Evolutionary conservation across 2,888 invertebrate genomes (phyloP).

Genomic region (Bimastos eiseni): DNA sequence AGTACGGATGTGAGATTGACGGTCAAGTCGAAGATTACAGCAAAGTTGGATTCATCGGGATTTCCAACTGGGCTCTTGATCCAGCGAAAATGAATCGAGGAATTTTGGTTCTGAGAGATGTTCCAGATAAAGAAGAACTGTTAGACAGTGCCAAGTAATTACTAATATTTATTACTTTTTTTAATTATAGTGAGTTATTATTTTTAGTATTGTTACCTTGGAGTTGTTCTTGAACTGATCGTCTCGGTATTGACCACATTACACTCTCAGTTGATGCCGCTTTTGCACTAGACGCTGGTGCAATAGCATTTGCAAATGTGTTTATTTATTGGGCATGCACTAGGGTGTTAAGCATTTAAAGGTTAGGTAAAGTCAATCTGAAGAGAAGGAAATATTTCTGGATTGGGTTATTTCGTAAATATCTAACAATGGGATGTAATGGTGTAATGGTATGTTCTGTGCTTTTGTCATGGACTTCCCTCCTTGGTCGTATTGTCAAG

Average conservation of each 20-base stretch:
- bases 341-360: background rate
- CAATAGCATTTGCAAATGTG: too few relatives aligned
- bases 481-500: too few relatives aligned
- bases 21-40: conserved; percentile 50
- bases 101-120: conserved; percentile 53
- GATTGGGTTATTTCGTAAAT: background rate
- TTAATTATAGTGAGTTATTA: background rate
- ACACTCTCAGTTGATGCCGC: too few relatives aligned
- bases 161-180: background rate
- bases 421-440: background rate
- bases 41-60: conserved; percentile 59
- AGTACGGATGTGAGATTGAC: conserved; percentile 56
- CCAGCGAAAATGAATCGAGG: conserved; percentile 61
- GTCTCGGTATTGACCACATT: too few relatives aligned
- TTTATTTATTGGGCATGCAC: too few relatives aligned
- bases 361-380: background rate
- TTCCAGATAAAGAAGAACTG: conserved; percentile 45
- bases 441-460: too few relatives aligned
- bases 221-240: too few relatives aligned
- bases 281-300: too few relatives aligned
- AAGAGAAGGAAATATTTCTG: background rate
- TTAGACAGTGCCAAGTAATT: conserved; percentile 47
- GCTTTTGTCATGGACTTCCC: too few relatives aligned
- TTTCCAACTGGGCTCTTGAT: conserved; percentile 61
- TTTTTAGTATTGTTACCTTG: background rate